Percentiles rank a stretch among this genome's conserved stretches.
Conservation (phyloP, 2,888 invertebrate genomes). For the Hecatera dysodea region DNA sequence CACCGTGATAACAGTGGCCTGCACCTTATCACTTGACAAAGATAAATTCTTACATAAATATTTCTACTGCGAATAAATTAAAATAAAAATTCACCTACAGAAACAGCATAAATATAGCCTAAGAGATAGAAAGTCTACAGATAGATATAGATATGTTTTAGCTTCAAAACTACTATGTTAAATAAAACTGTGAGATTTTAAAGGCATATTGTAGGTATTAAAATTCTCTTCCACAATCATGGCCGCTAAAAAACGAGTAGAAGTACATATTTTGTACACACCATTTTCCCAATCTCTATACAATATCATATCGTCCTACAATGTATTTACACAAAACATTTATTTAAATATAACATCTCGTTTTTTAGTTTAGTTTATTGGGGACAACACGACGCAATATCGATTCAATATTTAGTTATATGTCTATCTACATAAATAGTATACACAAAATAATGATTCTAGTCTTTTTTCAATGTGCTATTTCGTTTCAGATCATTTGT, state of each 20-base stretch:
- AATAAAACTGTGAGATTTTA: conserved; percentile 63
- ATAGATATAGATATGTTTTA: conserved; percentile 46
- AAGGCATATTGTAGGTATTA: conserved; percentile 38
- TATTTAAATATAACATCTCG: conserved; percentile 68
- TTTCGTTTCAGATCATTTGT: conserved; percentile 61
- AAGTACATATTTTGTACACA: conserved; percentile 65
- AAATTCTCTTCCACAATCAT: conserved; percentile 30
- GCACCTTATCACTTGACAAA: conserved; percentile 39
- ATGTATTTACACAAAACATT: conserved; percentile 69
- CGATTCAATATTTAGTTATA: conserved; percentile 61
- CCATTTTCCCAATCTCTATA: conserved; percentile 52
- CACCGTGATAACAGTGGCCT: conserved; percentile 46
- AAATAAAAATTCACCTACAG: conserved; percentile 34
- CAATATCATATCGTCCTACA: conserved; percentile 41
- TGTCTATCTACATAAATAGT: conserved; percentile 72
- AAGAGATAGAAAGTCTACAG: conserved; percentile 29
- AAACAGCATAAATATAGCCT: conserved; percentile 15
- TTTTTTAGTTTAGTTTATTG: conserved; percentile 58
- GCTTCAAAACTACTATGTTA: conserved; percentile 6
- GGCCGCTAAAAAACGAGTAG: conserved; percentile 47
- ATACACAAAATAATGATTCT: conserved; percentile 82
- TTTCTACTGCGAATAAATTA: conserved; percentile 33
- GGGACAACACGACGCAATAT: conserved; percentile 60
- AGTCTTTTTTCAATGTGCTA: conserved; percentile 67
- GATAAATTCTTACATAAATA: conserved; percentile 46